Evolutionary conservation across 2,797 vertebrate genomes (phyloP), one percentile per base, ranked within the genome.

Genomic region (Anas bahamensis): DNA sequence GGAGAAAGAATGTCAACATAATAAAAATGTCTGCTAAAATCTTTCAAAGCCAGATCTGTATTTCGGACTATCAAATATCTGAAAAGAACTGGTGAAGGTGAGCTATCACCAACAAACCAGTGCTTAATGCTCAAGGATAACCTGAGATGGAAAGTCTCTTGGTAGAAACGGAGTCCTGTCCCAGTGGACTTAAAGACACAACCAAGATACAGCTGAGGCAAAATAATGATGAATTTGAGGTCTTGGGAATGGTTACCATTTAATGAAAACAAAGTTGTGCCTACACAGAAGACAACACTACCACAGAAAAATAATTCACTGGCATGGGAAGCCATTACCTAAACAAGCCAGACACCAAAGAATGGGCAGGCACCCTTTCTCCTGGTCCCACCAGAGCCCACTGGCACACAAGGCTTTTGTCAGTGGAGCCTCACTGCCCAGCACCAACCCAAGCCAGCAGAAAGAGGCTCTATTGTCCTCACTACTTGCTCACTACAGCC

Each of bases 391-490:
- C 16, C n/a, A 52, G 24, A 69, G 46, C 29, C 41, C 31, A 8
- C 29, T 44, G 21, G 52, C 56, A 42, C 33, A 7, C 11, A 7
- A 33, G 31, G 70, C 8, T 85, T 59, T 75, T 28, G 28, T 13
- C 33, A 19, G 65, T 42, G 14, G 26, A 75, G 11, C 5, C 17
- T 50, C 37, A 5, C 48, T 4, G 55, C 55, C 33, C 6, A 11
- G 16, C 33, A 50, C 39, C 37, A 65, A 76, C 5, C 42, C 64
- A 17, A 55, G 2, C 31, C 1, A 0, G 0, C 0, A 0, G 56
- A n/a, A 39, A 33, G 11, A 70, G 10, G 23, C 79, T 89, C 74
- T 35, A 44, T 16, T 39, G 26, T 23, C 56, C 65, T 50, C 57
- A 13, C 57, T 31, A 4, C 76, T 29, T 14, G 21, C 41, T 39